phyloP scores from a whole-genome alignment of 2,113 vertebrate genomes.

The Cavia porcellus region DNA sequence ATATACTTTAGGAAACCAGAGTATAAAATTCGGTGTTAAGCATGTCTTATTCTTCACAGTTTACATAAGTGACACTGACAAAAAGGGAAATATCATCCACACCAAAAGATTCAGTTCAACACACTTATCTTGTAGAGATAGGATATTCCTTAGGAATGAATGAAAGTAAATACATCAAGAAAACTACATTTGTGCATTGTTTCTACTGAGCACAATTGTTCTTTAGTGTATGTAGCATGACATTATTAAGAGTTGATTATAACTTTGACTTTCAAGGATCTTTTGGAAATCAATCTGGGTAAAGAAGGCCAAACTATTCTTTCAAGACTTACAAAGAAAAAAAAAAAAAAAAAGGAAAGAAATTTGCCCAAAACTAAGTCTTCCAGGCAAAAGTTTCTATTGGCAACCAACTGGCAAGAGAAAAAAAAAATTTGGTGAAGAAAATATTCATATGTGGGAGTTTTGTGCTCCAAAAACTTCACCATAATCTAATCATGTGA shows the following conservation, averaged over 20 bases:
- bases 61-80: not conserved
- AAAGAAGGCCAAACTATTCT: conserved; percentile 57
- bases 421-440: not conserved
- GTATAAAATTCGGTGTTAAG: not conserved
- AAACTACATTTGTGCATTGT: not conserved
- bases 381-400: conserved; percentile 15
- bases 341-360: not conserved
- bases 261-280: conserved; percentile 43
- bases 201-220: not conserved
- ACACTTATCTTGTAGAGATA: not conserved
- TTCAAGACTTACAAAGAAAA: conserved; percentile 22
- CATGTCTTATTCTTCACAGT: not conserved
- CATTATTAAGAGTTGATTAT: conserved; percentile 31
- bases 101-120: not conserved
- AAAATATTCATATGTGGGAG: conserved; percentile 49
- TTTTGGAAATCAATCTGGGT: conserved; percentile 27
- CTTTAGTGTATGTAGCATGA: conserved; percentile 4
- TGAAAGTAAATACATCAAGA: not conserved
- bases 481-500: not conserved
- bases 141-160: not conserved
- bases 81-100: not conserved
- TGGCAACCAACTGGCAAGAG: conserved; percentile 21
- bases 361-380: not conserved
- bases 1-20: not conserved
- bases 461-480: not conserved